Percentiles rank a stretch among this genome's conserved stretches.
Evolutionary conservation across 2,113 vertebrate species (phyloP).

Genomic region (Lophotis ruficrista): DNA sequence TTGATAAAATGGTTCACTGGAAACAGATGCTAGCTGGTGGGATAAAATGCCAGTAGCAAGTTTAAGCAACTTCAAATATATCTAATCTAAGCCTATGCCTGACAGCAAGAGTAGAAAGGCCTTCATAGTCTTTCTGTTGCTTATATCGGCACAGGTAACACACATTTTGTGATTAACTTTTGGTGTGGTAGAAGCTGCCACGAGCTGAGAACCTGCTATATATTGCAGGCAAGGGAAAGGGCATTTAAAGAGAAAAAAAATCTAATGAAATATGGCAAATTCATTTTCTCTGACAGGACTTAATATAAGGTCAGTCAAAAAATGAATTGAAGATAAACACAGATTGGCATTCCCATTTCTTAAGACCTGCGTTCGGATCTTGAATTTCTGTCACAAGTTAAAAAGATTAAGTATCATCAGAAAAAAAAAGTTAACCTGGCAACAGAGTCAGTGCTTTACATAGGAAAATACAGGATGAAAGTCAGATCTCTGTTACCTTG

Average conservation of each 20-base stretch:
- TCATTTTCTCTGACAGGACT: not conserved
- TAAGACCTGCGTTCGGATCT: not conserved
- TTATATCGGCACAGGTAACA: conserved; percentile 27
- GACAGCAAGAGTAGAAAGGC: conserved; percentile 7
- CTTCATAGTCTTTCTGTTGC: not conserved
- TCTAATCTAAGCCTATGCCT: conserved; percentile 20
- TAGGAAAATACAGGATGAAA: not conserved
- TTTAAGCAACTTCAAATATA: conserved; percentile 24
- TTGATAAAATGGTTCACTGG: conserved; percentile 62
- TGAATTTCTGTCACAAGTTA: not conserved
- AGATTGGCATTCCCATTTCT: not conserved
- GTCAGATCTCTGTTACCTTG: not conserved
- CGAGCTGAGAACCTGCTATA: not conserved
- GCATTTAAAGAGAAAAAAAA: not conserved
- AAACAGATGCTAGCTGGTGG: conserved; percentile 59
- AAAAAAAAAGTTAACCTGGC: not conserved
- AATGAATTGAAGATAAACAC: not conserved
- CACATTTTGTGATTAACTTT: conserved; percentile 44
- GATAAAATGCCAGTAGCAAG: conserved; percentile 41
- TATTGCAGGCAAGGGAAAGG: not conserved
- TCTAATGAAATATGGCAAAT: not conserved
- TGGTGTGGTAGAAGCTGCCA: not conserved
- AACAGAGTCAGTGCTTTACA: not conserved
- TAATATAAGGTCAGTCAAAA: not conserved
- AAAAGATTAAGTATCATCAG: not conserved